Evolutionary conservation across 2,888 invertebrate species (phyloP).

Genomic region (Drosophila longiperda): DNA sequence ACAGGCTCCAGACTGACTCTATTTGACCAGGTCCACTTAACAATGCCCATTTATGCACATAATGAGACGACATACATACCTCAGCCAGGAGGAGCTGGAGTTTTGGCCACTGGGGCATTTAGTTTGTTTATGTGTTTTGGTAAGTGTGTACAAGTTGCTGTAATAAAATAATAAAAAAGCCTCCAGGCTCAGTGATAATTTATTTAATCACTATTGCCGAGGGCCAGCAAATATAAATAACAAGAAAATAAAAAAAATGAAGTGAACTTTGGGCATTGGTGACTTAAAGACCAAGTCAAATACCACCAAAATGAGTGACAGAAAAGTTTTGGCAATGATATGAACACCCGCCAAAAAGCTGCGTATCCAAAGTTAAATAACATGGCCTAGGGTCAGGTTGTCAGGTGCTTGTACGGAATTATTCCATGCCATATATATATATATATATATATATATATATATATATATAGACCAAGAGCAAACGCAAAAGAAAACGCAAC

Average conservation of each 20-base stretch:
- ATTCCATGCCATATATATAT: slow-evolving; percentile 36
- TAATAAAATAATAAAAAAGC: slow-evolving; percentile 45
- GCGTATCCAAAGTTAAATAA: slow-evolving; percentile 72
- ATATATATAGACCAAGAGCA: slow-evolving; percentile 67
- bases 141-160: slow-evolving; percentile 64
- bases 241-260: background rate
- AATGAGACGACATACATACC: slow-evolving; percentile 67
- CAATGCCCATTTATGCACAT: slow-evolving; percentile 65
- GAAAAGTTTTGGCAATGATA: slow-evolving; percentile 62
- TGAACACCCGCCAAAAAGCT: slow-evolving; percentile 58
- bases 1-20: slow-evolving; percentile 36
- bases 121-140: slow-evolving; percentile 44
- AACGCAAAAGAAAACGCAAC: slow-evolving; percentile 75
- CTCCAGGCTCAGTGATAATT: slow-evolving; percentile 42
- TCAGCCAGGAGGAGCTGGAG: slow-evolving; percentile 32
- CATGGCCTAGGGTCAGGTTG: slow-evolving; percentile 62
- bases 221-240: slow-evolving; percentile 35
- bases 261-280: slow-evolving; percentile 9
- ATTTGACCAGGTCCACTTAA: slow-evolving; percentile 28
- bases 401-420: slow-evolving; percentile 45
- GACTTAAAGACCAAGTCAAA: slow-evolving; percentile 19
- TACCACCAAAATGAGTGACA: slow-evolving; percentile 1
- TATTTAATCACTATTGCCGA: slow-evolving; percentile 71
- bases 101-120: slow-evolving; percentile 43
- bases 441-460: slow-evolving; percentile 40